Evolutionary conservation across 1,140 invertebrate genomes (phyloP).

Genomic region (Bursaphelenchus mucronatus): DNA sequence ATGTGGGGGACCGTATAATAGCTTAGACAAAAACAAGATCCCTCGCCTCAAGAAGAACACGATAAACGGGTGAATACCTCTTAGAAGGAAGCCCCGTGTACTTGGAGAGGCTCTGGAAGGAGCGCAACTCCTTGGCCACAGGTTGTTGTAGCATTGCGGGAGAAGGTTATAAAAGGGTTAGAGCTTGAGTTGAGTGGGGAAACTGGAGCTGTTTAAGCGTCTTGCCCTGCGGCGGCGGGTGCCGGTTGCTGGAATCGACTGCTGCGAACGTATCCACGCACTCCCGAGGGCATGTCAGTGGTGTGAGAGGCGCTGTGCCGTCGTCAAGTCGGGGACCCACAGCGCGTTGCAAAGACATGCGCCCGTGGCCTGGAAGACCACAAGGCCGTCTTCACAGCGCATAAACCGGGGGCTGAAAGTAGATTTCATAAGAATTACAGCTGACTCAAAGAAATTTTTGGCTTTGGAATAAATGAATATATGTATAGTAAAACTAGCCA

Average conservation of each 20-base stretch:
- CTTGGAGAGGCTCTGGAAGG: constrained; percentile 59
- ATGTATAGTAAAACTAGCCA: too few species aligned
- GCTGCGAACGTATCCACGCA: constrained; percentile 5
- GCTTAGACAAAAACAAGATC: background rate
- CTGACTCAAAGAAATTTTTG: too few species aligned
- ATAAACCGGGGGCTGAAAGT: constrained; percentile 1
- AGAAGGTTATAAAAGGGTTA: background rate
- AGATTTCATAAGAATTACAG: too few species aligned
- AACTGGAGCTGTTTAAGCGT: background rate
- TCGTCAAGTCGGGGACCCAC: constrained; percentile 7
- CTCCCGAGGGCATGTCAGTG: constrained; percentile 1
- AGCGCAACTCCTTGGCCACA: constrained; percentile 58
- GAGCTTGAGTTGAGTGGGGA: constrained; percentile 6
- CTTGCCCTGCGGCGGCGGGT: background rate
- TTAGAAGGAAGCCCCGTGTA: constrained; percentile 42
- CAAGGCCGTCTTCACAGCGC: constrained; percentile 20
- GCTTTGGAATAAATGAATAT: too few species aligned
- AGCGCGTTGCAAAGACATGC: constrained; percentile 1
- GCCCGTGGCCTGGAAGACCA: constrained; percentile 19
- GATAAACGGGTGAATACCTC: constrained; percentile 17
- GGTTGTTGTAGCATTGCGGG: constrained; percentile 56
- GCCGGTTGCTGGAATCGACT: background rate
- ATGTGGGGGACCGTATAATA: background rate
- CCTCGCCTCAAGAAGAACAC: constrained; percentile 14
- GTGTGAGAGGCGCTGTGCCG: constrained; percentile 1